A percentile compares a stretch with the other conserved stretches of the same genome.
phyloP scores from a whole-genome alignment of 1,140 invertebrate genomes.

The Pseudomyrmex cubaensis region DNA sequence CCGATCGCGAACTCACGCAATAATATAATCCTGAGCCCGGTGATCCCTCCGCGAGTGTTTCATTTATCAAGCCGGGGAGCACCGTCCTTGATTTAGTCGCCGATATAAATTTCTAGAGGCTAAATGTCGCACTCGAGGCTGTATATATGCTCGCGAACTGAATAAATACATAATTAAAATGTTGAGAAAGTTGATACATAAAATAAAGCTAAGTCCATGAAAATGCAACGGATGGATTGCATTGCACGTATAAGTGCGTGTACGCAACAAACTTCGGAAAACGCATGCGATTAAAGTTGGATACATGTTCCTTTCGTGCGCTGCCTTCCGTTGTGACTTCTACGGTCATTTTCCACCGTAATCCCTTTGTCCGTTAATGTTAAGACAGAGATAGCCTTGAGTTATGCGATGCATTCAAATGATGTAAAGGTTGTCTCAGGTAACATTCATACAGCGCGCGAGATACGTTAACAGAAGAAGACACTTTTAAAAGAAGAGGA shows the following conservation, averaged over 20 bases:
- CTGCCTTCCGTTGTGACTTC: constrained; percentile 34
- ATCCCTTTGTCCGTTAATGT: constrained; percentile 62
- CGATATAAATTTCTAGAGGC: constrained; percentile 9
- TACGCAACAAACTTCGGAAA: not conserved
- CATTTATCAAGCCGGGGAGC: not conserved
- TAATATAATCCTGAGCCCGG: constrained; percentile 22
- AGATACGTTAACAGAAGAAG: not conserved
- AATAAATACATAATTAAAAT: constrained; percentile 16
- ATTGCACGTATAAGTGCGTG: not conserved
- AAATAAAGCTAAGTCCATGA: not conserved
- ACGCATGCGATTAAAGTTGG: constrained; percentile 65
- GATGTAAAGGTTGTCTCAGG: not conserved
- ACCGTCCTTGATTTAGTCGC: not conserved
- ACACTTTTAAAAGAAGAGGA: not conserved
- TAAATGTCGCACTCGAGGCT: not conserved
- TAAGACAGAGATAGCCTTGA: constrained; percentile 18
- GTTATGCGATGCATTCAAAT: constrained; percentile 7
- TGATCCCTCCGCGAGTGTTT: not conserved
- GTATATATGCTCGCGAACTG: not conserved
- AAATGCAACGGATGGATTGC: not conserved
- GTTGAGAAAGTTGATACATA: not conserved
- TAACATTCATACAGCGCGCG: not conserved
- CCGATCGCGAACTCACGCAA: constrained; percentile 12
- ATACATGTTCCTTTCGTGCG: constrained; percentile 14
- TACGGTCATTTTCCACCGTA: constrained; percentile 52